phyloP scores from a whole-genome alignment of 2,888 invertebrate genomes.

The Dromius quadrimaculatus region DNA sequence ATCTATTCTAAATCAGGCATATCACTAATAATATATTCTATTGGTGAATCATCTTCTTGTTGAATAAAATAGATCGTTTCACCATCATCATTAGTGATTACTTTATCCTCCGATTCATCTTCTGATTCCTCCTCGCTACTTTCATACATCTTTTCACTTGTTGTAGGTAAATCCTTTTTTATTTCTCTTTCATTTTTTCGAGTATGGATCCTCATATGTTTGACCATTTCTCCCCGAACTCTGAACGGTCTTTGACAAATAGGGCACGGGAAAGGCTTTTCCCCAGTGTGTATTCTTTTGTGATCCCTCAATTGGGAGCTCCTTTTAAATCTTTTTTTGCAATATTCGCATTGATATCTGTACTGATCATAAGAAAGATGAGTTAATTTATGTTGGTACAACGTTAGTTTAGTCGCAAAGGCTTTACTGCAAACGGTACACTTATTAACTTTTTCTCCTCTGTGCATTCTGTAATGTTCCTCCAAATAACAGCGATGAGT shows the following conservation, averaged over 20 bases:
- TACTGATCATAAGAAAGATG: slow-evolving; percentile 11
- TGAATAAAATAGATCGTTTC: too few species aligned
- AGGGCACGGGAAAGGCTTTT: slow-evolving; percentile 22
- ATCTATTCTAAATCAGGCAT: too few species aligned
- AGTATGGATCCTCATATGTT: slow-evolving; percentile 14
- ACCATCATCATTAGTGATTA: too few species aligned
- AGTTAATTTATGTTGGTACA: slow-evolving; percentile 1
- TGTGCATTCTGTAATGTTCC: slow-evolving; percentile 1
- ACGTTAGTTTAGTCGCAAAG: background rate
- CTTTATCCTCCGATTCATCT: too few species aligned
- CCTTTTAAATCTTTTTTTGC: background rate
- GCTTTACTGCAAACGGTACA: slow-evolving; percentile 1
- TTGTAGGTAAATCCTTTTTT: too few species aligned
- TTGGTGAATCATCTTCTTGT: too few species aligned
- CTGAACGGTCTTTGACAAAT: slow-evolving; percentile 12
- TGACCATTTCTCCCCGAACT: slow-evolving; percentile 28
- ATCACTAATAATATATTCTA: too few species aligned
- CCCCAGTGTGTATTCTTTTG: slow-evolving; percentile 19
- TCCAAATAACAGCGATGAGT: background rate
- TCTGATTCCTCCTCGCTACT: too few species aligned
- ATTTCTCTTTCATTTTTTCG: background rate
- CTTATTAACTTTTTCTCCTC: background rate
- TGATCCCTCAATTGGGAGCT: background rate
- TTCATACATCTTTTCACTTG: too few species aligned
- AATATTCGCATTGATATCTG: slow-evolving; percentile 5